Conservation (phyloP, 2,797 vertebrate genomes). For the Lacerta viridis region DNA sequence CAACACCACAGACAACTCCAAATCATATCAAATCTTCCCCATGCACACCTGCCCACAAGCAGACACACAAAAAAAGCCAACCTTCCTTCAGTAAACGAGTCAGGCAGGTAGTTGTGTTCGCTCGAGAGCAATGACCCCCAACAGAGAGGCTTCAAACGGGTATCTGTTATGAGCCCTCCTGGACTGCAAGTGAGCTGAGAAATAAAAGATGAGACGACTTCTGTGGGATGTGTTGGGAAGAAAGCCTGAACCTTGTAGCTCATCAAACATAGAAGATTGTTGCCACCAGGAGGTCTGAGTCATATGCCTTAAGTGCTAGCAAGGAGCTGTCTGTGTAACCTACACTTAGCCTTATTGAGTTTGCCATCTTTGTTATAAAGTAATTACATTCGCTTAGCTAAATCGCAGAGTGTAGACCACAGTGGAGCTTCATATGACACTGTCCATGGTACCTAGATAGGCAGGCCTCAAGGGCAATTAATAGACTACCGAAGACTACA, state of each 20-base stretch:
- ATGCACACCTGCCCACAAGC: background rate
- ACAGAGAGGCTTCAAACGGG: background rate
- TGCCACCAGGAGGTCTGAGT: constrained; percentile 10
- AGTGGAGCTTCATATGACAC: background rate
- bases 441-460: too few species aligned
- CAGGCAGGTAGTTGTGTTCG: background rate
- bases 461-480: background rate
- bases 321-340: background rate
- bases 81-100: background rate
- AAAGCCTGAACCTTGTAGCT: background rate
- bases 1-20: background rate
- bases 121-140: background rate
- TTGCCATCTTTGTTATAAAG: background rate
- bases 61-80: background rate
- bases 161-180: background rate
- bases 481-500: too few species aligned
- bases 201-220: background rate
- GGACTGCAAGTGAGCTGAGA: background rate
- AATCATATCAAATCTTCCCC: background rate
- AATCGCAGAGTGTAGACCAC: background rate
- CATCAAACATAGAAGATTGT: background rate
- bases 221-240: background rate
- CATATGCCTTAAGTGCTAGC: background rate
- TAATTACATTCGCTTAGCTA: background rate
- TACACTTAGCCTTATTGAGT: background rate